phyloP scores from a whole-genome alignment of 2,113 vertebrate genomes.

The Ardeotis arabs region DNA sequence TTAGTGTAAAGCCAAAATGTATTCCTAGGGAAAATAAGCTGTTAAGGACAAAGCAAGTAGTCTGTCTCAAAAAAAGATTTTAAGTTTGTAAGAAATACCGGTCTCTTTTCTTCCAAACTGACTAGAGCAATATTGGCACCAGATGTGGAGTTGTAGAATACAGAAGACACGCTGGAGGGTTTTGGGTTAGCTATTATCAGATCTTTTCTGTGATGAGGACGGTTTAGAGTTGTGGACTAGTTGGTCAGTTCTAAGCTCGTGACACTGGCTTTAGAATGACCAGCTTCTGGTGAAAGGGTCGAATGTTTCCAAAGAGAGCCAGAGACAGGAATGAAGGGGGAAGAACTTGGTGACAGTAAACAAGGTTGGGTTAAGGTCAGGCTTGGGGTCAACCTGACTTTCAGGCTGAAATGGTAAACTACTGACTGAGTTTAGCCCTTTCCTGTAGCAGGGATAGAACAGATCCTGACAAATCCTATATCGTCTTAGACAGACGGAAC shows the following conservation, averaged over 20 bases:
- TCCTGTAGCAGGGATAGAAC: constrained; percentile 34
- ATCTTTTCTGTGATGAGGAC: neutral
- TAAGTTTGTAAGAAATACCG: neutral
- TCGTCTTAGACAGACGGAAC: constrained; percentile 35
- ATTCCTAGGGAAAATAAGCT: neutral
- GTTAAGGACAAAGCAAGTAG: neutral
- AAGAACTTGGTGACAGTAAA: constrained; percentile 43
- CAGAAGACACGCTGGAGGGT: neutral
- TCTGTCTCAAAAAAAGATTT: neutral
- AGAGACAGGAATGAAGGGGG: constrained; percentile 23
- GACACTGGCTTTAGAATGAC: constrained; percentile 4
- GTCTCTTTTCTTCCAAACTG: neutral
- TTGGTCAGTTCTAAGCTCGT: neutral
- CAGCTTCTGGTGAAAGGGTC: constrained; percentile 52
- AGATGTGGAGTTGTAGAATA: constrained; percentile 19
- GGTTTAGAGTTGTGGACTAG: neutral
- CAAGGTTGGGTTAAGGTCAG: constrained; percentile 69
- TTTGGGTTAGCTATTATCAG: neutral
- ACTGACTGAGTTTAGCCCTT: constrained; percentile 52
- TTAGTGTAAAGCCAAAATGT: neutral
- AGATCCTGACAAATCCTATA: constrained; percentile 62
- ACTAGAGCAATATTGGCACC: constrained; percentile 6
- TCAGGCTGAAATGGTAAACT: constrained; percentile 64
- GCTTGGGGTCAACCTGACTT: constrained; percentile 57
- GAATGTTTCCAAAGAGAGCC: constrained; percentile 16